These are phyloP conservation scores for Oconnorella tubifera DNA, from an alignment of 2,888 invertebrate genomes.

Conservation along the genomic window DNA sequence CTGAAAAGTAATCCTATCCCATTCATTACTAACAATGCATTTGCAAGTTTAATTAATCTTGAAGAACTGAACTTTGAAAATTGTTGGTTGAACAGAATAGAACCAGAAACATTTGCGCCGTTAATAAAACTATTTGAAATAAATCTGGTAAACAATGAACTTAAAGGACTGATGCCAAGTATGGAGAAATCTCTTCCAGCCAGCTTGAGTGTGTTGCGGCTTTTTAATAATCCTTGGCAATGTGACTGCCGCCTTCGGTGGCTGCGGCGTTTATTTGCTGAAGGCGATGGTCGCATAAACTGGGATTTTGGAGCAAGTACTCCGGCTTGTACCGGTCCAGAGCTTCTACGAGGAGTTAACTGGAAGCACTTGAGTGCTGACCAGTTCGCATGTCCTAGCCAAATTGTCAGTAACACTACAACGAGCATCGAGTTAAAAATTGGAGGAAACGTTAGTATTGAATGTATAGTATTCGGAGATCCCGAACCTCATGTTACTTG, in stretches of 20 bases:
- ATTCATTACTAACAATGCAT: conserved; percentile 24
- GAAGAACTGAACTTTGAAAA: conserved; percentile 37
- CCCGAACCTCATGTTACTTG: conserved; percentile 29
- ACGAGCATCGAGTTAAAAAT: conserved; percentile 28
- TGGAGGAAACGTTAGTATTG: conserved; percentile 29
- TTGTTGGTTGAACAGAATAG: conserved; percentile 28
- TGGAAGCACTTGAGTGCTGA: conserved; percentile 32
- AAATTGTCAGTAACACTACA: conserved; percentile 20
- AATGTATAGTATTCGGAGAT: conserved; percentile 31
- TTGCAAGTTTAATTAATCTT: conserved; percentile 25
- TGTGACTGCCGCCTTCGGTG: conserved; percentile 37
- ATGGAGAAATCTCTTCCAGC: conserved; percentile 25
- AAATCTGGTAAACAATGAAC: conserved; percentile 36
- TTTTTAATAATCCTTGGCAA: conserved; percentile 36
- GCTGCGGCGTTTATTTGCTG: conserved; percentile 27
- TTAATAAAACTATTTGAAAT: conserved; percentile 30
- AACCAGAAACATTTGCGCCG: conserved; percentile 29
- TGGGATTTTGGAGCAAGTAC: conserved; percentile 36
- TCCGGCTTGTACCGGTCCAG: conserved; percentile 31
- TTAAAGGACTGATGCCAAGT: conserved; percentile 17
- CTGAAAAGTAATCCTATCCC: conserved; percentile 31
- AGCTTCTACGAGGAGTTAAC: conserved; percentile 24
- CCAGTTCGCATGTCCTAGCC: conserved; percentile 35
- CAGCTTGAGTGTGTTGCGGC: conserved; percentile 29
- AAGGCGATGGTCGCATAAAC: conserved; percentile 11